Base-by-base conservation (phyloP, 2,113 vertebrate species). In the Rhagologus leucostigma region DNA sequence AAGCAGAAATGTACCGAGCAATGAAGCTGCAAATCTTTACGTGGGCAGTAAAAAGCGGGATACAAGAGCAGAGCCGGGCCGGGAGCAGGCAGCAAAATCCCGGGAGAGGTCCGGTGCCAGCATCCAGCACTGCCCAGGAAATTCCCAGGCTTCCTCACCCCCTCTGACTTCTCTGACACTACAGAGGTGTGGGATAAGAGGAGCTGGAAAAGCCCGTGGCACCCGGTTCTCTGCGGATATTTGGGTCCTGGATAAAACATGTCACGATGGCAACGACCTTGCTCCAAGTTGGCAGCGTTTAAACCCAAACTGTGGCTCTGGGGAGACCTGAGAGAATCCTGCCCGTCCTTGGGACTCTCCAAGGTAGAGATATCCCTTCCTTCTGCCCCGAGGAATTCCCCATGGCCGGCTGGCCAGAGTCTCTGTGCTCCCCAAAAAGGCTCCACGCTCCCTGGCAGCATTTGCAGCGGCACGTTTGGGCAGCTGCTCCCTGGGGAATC, bases 241-340 rank as follows among this genome's bases (percentile, higher is more conserved):
- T 63, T 2, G 3, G 47, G 60, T 63, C 41, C 63, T 41, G 60
- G 47, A 29, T 56, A n/a, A 52, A 64, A 44, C 0, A 1, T 1
- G 8, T 12, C 78, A 19, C 0, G 0, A 22, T 1, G 1, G 73
- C 44, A 62, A 13, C 0, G 13, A 7, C 27, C n/a, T 75, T 23
- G 87, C 90, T 56, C 37, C 0, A 11, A 42, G 63, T 0, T 17
- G 35, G 76, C 52, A 87, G 47, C 2, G 0, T 22, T 68, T 42
- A 44, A 83, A 44, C 57, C 55, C 60, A 23, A 42, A 32, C 5
- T 12, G 14, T 2, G 41, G 49, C 5, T 0, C 0, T 56, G 73
- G 24, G 1, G 9, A 49, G 55, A 63, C 12, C 52, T 2, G 1
- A 53, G 37, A 0, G 11, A 49, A 49, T 67, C 82, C 86, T 55